These are phyloP conservation scores for Ascaphus truei DNA, from an alignment of 2,113 vertebrate species.

Conservation along the genomic window DNA sequence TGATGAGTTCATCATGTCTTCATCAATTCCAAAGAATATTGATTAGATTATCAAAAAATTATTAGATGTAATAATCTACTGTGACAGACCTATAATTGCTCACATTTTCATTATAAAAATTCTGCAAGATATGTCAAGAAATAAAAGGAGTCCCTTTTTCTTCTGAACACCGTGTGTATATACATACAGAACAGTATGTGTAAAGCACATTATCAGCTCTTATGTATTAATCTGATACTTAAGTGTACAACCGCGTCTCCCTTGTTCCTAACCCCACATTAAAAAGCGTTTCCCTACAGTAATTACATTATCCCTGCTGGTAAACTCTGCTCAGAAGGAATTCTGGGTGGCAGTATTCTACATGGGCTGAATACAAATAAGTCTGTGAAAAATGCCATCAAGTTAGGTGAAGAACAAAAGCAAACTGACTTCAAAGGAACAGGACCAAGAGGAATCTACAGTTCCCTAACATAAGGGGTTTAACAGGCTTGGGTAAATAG, in stretches of 20 bases:
- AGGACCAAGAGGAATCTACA: slow-evolving; percentile 44
- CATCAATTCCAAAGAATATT: too few species aligned
- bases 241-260: slow-evolving; percentile 31
- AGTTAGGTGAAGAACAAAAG: slow-evolving; percentile 86
- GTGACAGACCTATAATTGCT: too few species aligned
- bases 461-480: slow-evolving; percentile 58
- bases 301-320: slow-evolving; percentile 54
- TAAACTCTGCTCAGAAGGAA: slow-evolving; percentile 53
- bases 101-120: too few species aligned
- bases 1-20: too few species aligned
- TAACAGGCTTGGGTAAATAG: slow-evolving; percentile 46
- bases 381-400: slow-evolving; percentile 69
- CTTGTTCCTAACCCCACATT: slow-evolving; percentile 26
- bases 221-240: too few species aligned
- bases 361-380: slow-evolving; percentile 77
- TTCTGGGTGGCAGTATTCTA: slow-evolving; percentile 75
- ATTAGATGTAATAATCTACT: too few species aligned
- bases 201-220: too few species aligned
- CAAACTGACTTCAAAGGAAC: slow-evolving; percentile 75
- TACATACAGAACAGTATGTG: too few species aligned
- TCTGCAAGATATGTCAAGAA: too few species aligned
- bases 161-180: too few species aligned
- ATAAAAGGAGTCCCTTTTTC: too few species aligned
- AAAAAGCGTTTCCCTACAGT: slow-evolving; percentile 38
- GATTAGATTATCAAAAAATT: too few species aligned